phyloP scores from a whole-genome alignment of 2,888 invertebrate species.

The Strigamia maritima region DNA sequence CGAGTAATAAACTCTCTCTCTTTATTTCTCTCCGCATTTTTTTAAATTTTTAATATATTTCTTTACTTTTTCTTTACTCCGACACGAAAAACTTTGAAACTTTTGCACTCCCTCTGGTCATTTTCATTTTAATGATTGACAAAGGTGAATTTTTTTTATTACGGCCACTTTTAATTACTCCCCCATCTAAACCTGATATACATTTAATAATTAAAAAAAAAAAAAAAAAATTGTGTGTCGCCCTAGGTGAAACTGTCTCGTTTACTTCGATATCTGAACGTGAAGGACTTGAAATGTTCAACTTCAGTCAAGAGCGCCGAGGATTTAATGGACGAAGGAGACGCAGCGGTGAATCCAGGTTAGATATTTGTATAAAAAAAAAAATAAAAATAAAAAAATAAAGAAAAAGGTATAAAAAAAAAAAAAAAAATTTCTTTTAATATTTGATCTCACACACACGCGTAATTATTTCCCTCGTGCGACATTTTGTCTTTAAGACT shows the following conservation, averaged over 20 bases:
- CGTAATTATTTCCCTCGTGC: conserved; percentile 8
- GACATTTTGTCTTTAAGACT: not conserved
- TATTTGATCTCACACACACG: not conserved
- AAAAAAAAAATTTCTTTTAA: not conserved
- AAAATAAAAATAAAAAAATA: not conserved
- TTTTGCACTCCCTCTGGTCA: conserved; percentile 2
- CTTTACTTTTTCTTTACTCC: not conserved
- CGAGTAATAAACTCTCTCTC: not conserved
- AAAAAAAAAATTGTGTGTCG: not conserved
- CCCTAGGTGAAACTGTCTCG: conserved; percentile 50
- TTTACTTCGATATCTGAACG: conserved; percentile 49
- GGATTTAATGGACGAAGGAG: conserved; percentile 46
- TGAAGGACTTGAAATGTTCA: conserved; percentile 49
- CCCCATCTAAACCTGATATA: not conserved
- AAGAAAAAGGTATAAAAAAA: not conserved
- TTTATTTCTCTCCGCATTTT: not conserved
- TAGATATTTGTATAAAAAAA: not conserved
- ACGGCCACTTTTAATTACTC: conserved; percentile 18
- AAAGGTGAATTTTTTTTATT: not conserved
- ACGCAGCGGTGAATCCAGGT: not conserved
- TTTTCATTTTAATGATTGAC: not conserved
- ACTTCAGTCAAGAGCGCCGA: conserved; percentile 44
- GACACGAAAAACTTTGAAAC: not conserved
- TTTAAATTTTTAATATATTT: not conserved
- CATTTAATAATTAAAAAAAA: conserved; percentile 25